Evolutionary conservation across 2,888 invertebrate species (phyloP), one percentile per base, ranked within the genome.

Genomic region (Miltochrista miniata): DNA sequence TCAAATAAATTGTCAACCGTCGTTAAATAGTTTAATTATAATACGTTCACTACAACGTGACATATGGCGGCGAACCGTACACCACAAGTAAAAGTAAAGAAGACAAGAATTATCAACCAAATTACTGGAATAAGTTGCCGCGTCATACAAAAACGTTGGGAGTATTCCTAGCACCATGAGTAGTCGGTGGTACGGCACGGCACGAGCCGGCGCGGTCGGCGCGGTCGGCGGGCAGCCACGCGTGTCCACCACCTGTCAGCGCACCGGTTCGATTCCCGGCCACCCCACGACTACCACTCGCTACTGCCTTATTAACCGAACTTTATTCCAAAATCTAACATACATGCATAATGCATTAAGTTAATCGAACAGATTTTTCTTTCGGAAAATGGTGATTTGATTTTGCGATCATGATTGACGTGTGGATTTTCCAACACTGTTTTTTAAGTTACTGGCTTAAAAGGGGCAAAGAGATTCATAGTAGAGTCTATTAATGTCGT

Each of bases 161-260:
- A 47, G 31, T 36, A n/a, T 11, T 24, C 12, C 43, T 43, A 44
- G 54, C 40, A 52, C 53, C 50, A 48, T 48, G 35, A 40, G 54
- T 54, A 45, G 54, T 64, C 44, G 39, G 31, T 54, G 67, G 62
- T 57, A 67, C 75, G 73, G 70, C 76, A 76, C 59, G 70, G 78
- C 74, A 74, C 73, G 76, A 68, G 69, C 63, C 65, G 13, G 44
- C 24, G 68, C 58, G 69, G 56, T 44, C 49, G 51, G 49, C 13
- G 47, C 74, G 66, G 76, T 75, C 72, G 67, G 67, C 54, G 66
- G 50, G 63, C 85, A 79, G 59, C 72, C 72, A 80, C 77, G 82
- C 89, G 89, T 84, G 85, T 75, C 89, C 83, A 69, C 88, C 90
- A 90, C 90, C 90, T 90, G 90, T 84, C 79, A 64, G 69, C 54